Evolutionary conservation across 1,140 invertebrate species (phyloP), one percentile per base, ranked within the genome.

Genomic region (Eueides isabella): DNA sequence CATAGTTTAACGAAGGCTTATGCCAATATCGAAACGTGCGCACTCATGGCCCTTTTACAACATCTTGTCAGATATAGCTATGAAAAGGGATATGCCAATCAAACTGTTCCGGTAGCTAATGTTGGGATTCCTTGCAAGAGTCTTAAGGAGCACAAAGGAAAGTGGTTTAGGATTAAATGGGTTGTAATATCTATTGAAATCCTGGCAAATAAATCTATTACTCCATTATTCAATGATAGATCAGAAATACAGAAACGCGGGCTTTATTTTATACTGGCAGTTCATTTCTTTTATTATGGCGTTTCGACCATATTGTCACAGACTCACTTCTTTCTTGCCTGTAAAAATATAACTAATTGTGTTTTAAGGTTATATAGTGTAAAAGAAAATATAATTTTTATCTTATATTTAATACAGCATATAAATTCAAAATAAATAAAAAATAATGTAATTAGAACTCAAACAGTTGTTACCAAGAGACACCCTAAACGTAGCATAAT

Each of bases 401-500:
- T n/a, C n/a, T n/a, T n/a, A n/a, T n/a, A n/a, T n/a, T n/a, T n/a
- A n/a, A n/a, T n/a, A n/a, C n/a, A n/a, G n/a, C n/a, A n/a, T n/a
- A n/a, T n/a, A n/a, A n/a, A n/a, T n/a, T n/a, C n/a, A n/a, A n/a
- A n/a, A n/a, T n/a, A 26, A 26, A 23, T 55, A 55, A 26, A 55
- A 55, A 55, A 55, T 83, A 87, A 88, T 83, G 80, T 84, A 92
- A 91, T 91, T 91, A 89, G 90, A 84, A 83, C 73, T 68, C 79
- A 90, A 87, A 89, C 48, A 89, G 86, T 80, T 86, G 87, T 88
- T 89, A 82, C 88, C 83, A 86, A 84, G 85, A 77, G 87, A 88
- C 90, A 80, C 90, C 88, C 90, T 80, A 85, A 91, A 87, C 81
- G 82, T 89, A 85, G 78, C 88, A 84, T 86, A 90, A 89, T 87